Base-by-base conservation (phyloP, 2,113 vertebrate genomes). In the Sorex araneus region DNA sequence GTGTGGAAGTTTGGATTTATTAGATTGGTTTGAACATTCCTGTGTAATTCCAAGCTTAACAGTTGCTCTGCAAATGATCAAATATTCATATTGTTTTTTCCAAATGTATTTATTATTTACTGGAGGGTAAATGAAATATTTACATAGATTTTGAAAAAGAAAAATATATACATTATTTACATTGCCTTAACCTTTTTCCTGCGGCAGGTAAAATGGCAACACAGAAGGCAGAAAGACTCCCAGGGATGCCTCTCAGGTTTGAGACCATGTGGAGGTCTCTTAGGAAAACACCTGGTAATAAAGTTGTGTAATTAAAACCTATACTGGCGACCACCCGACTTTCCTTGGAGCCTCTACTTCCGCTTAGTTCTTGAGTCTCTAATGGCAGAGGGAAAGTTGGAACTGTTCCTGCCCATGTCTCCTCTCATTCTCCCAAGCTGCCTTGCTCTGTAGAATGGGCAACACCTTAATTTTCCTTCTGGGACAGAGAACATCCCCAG, bases 51-150 rank as follows among this genome's bases (percentile, higher is more conserved):
- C 23, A 95, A 28, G 74, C 87, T 95, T 95, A 93, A 93, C 36
- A 93, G 84, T 96, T 95, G 66, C 87, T 92, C 89, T 95, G 60
- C 71, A 91, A 94, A 93, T 74, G 84, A 94, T 96, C 64, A 97
- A 96, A 96, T 96, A 96, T 96, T 96, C 88, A 95, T 94, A 87
- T 93, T 91, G 47, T 94, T 95, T 96, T 95, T 94, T 84, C 89
- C 92, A 96, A 94, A 95, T 92, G 83, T 96, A 96, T 97, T 95
- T 95, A 93, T 96, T 96, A 94, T 95, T 97, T 96, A 95, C 96
- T 75, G 57, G 93, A 87, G 6, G 78, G 84, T 54, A 77, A 87
- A 95, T 96, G 87, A 95, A 95, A 96, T 94, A 96, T 96, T 95
- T 94, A 96, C 40, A 60, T n/a, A 47, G 94, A 85, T 74, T 96